Conservation (phyloP, 2,113 vertebrate genomes). For the Arvicanthis niloticus region DNA sequence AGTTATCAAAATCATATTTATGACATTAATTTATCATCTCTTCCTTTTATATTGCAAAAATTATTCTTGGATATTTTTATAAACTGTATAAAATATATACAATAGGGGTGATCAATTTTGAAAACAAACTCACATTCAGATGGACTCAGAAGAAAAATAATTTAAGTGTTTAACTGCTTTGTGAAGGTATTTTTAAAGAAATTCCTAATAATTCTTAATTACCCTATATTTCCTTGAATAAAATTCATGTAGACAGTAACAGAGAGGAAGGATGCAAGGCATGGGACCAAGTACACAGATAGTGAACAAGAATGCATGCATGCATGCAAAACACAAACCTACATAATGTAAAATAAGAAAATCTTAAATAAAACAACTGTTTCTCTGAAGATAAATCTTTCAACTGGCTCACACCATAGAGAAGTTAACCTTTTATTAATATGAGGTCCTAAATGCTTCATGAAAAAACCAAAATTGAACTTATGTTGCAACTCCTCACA, state of each 20-base stretch:
- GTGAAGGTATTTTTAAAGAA: background rate
- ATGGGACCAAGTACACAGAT: background rate
- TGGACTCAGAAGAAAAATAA: background rate
- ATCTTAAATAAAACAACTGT: background rate
- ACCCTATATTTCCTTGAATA: background rate
- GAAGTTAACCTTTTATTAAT: slow-evolving; percentile 11
- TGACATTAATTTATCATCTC: background rate
- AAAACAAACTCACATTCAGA: background rate
- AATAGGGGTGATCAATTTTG: background rate
- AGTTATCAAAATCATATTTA: slow-evolving; percentile 5
- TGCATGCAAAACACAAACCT: background rate
- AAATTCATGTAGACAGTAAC: too few species aligned
- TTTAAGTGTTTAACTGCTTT: background rate
- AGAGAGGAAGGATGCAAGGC: background rate
- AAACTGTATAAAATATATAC: background rate
- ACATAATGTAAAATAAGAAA: background rate
- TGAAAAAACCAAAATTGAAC: slow-evolving; percentile 10
- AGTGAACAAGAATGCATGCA: background rate
- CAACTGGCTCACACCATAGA: background rate
- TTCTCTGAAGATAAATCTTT: slow-evolving; percentile 27
- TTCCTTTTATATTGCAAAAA: background rate
- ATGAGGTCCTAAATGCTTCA: background rate
- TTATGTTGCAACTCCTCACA: background rate
- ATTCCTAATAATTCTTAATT: background rate
- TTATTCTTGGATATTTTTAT: background rate